Evolutionary conservation across 2,888 invertebrate genomes (phyloP).

Genomic region (Netelia virgata): DNA sequence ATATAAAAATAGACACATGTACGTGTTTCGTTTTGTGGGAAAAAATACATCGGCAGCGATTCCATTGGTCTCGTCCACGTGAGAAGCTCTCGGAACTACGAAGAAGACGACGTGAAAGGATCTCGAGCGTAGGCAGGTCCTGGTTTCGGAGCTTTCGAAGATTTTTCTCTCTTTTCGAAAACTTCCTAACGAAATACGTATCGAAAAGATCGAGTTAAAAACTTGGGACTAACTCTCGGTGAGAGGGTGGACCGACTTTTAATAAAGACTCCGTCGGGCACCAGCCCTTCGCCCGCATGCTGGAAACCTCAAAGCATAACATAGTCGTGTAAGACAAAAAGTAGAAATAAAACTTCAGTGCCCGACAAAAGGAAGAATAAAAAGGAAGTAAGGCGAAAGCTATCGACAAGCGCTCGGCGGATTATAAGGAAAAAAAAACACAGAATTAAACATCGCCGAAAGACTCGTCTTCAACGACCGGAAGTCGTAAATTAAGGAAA

Average conservation of each 20-base stretch:
- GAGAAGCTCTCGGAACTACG: conserved; percentile 37
- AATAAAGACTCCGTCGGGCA: conserved; percentile 63
- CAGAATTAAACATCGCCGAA: conserved; percentile 1
- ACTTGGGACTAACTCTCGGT: conserved; percentile 53
- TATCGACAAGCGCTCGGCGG: conserved; percentile 16
- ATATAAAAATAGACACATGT: background rate
- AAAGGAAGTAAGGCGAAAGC: conserved; percentile 5
- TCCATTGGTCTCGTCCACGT: background rate
- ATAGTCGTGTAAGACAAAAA: conserved; percentile 24
- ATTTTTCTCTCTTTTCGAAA: conserved; percentile 49
- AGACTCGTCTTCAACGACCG: conserved; percentile 57
- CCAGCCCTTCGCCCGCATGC: conserved; percentile 3
- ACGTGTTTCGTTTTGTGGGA: background rate
- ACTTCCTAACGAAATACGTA: conserved; percentile 78
- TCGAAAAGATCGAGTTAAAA: conserved; percentile 69
- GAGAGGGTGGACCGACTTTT: conserved; percentile 63
- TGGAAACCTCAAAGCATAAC: conserved; percentile 66
- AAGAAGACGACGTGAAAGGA: conserved; percentile 43
- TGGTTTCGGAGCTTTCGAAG: conserved; percentile 18
- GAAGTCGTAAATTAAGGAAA: conserved; percentile 62
- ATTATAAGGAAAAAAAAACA: conserved; percentile 24
- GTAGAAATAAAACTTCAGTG: background rate
- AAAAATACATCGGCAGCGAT: background rate
- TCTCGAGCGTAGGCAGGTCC: conserved; percentile 28
- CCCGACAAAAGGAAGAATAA: conserved; percentile 18